phyloP scores from a whole-genome alignment of 2,888 invertebrate genomes.

The Mellilla xanthometata region DNA sequence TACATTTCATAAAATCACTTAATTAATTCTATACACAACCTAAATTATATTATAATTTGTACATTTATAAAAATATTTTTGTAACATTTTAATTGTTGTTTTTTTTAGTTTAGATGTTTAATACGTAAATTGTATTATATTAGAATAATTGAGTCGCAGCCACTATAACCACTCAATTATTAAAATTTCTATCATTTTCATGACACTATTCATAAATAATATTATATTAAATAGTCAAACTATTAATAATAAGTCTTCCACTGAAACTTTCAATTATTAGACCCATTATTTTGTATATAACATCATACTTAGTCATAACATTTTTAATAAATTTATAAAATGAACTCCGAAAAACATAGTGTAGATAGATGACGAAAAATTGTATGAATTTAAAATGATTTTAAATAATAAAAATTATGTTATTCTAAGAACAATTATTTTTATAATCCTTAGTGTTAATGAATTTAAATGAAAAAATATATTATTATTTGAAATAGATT shows the following conservation, averaged over 20 bases:
- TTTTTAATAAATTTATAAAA: slow-evolving; percentile 16
- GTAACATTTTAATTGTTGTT: background rate
- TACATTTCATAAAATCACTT: too few species aligned
- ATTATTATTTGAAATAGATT: slow-evolving; percentile 46
- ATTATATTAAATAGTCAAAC: slow-evolving; percentile 58
- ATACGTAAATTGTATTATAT: background rate
- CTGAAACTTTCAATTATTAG: slow-evolving; percentile 14
- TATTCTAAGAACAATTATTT: slow-evolving; percentile 61
- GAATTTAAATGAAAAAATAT: slow-evolving; percentile 66
- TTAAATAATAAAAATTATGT: slow-evolving; percentile 31
- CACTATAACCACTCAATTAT: background rate
- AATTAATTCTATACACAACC: too few species aligned
- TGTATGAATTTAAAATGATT: slow-evolving; percentile 45
- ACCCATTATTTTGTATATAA: slow-evolving; percentile 24
- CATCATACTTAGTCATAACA: slow-evolving; percentile 30
- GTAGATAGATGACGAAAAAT: slow-evolving; percentile 42
- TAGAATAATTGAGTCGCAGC: background rate
- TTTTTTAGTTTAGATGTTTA: background rate
- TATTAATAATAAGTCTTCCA: slow-evolving; percentile 60
- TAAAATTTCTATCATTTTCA: slow-evolving; percentile 3
- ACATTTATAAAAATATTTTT: too few species aligned
- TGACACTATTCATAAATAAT: slow-evolving; percentile 23
- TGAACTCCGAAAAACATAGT: background rate
- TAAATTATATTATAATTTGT: too few species aligned
- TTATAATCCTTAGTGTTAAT: slow-evolving; percentile 70